A percentile compares a stretch with the other conserved stretches of the same genome.
phyloP scores from a whole-genome alignment of 2,113 vertebrate species.

The Cyphomyrus plagiostoma region DNA sequence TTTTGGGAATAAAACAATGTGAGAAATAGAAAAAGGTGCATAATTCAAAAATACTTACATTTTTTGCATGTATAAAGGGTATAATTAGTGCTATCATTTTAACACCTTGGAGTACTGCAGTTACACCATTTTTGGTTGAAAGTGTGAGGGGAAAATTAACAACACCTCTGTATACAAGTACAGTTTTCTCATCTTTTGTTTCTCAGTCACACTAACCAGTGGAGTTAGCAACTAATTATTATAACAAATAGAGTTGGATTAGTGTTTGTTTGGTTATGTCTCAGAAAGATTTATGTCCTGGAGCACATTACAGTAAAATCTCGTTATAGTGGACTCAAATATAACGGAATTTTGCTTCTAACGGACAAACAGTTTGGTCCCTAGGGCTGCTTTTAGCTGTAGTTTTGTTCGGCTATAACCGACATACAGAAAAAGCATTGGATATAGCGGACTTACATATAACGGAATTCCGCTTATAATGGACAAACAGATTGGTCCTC shows the following conservation, averaged over 20 bases:
- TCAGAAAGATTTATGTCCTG: neutral
- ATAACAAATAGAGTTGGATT: neutral
- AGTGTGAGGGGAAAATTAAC: neutral
- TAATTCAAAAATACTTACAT: neutral
- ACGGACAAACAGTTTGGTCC: too few relatives aligned
- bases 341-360: too few relatives aligned
- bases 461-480: too few relatives aligned
- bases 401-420: too few relatives aligned
- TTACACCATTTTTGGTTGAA: neutral
- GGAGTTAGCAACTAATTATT: neutral
- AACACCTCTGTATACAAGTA: neutral
- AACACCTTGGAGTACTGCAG: neutral
- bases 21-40: neutral
- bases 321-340: too few relatives aligned
- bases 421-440: too few relatives aligned
- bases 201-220: neutral
- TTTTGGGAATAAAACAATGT: neutral
- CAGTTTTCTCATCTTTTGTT: neutral
- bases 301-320: neutral
- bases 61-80: neutral
- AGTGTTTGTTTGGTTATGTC: neutral
- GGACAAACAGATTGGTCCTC: too few relatives aligned
- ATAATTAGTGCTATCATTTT: constrained; percentile 1
- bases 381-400: too few relatives aligned
- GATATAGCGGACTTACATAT: too few relatives aligned